Percentiles rank a stretch among this genome's conserved stretches.
phyloP scores from a whole-genome alignment of 1,140 invertebrate species.

The Eriosoma lanigerum region DNA sequence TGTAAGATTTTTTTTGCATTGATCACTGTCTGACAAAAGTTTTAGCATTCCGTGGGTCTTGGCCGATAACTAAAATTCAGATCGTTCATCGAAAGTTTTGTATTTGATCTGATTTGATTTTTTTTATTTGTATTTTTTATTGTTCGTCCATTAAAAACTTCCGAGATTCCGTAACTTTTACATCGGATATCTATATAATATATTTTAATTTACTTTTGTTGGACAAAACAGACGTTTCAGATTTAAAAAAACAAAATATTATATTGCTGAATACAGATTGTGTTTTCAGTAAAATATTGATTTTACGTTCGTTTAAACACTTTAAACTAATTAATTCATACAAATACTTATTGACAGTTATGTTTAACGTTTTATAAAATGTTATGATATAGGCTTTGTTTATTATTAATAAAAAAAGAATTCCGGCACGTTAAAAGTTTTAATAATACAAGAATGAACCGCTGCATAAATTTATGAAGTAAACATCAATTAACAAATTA shows the following conservation, averaged over 20 bases:
- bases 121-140: too few relatives aligned
- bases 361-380: too few relatives aligned
- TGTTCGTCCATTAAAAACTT: not conserved
- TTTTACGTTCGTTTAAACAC: not conserved
- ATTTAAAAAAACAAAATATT: too few relatives aligned
- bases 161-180: not conserved
- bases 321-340: not conserved
- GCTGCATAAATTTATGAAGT: too few relatives aligned
- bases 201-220: conserved; percentile 17
- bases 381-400: too few relatives aligned
- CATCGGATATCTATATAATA: not conserved
- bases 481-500: too few relatives aligned
- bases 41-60: not conserved
- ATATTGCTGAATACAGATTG: too few relatives aligned
- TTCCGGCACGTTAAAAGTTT: too few relatives aligned
- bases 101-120: not conserved
- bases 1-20: not conserved
- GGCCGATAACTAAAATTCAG: not conserved
- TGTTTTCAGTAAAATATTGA: not conserved
- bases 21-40: not conserved
- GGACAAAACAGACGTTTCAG: not conserved
- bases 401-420: too few relatives aligned
- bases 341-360: too few relatives aligned
- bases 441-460: too few relatives aligned
- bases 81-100: not conserved